Conservation (phyloP, 1,140 invertebrate genomes). For the Drosophila suzukii region DNA sequence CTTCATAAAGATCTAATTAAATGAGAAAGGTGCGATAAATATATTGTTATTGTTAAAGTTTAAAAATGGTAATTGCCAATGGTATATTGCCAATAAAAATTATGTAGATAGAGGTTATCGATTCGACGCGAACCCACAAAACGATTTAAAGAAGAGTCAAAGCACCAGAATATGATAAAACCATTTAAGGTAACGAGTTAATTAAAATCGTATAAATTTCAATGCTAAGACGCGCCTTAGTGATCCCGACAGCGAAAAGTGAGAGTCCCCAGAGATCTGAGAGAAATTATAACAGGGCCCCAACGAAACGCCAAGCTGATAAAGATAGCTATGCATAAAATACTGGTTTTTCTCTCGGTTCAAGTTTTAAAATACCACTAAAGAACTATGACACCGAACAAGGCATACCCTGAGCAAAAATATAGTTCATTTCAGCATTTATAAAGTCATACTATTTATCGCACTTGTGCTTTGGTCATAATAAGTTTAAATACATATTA, state of each 20-base stretch:
- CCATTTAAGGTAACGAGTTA: conserved; percentile 55
- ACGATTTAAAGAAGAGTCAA: conserved; percentile 15
- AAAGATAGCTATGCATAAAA: conserved; percentile 47
- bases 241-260: conserved; percentile 48
- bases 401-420: not conserved
- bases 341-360: conserved; percentile 48
- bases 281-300: conserved; percentile 72
- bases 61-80: not conserved
- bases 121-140: not conserved
- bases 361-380: conserved; percentile 8
- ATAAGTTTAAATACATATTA: not conserved
- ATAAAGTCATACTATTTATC: not conserved
- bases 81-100: not conserved
- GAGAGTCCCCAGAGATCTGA: conserved; percentile 60
- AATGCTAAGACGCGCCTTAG: conserved; percentile 4
- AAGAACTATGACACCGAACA: not conserved
- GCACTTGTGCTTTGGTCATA: not conserved
- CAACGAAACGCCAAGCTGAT: conserved; percentile 25
- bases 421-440: no score
- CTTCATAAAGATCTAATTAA: not conserved
- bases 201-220: conserved; percentile 57
- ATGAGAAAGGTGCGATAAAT: not conserved
- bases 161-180: conserved; percentile 18
- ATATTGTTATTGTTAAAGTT: not conserved
- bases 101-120: conserved; percentile 2